Evolutionary conservation across 1,140 invertebrate genomes (phyloP), one percentile per base, ranked within the genome.

Genomic region (Tribolium castaneum): DNA sequence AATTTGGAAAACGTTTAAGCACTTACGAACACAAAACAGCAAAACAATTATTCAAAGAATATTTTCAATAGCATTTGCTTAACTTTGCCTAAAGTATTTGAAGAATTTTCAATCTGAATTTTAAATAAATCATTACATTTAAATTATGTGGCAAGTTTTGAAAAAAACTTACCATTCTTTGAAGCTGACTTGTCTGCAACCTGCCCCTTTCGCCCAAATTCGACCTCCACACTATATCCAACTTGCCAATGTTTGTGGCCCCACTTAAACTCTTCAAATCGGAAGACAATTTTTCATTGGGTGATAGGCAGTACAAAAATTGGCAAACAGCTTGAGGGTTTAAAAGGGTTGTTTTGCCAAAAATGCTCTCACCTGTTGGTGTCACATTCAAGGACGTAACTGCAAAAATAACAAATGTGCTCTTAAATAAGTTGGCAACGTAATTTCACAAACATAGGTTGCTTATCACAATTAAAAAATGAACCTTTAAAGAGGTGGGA

Each of bases 171-270:
- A 95, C 94, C 90, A 96, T 93, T 89, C 97, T 90, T 86, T 97
- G 94, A 35, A 99, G 86, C 84, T 97, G 96, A 88, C 97, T 98
- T 10, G 98, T 99, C 89, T 99, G 98, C 70, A 99, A 89, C 80
- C 97, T 90, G 30, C 98, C 98, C 84, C 95, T 93, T 88, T 99
- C 98, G 6, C 98, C 98, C 78, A 99, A 92, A 88, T 97, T 96
- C 49, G 96, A 97, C 84, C 97, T 91, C 98, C 98, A 99, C 3
- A 98, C 94, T 85, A 99, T 99, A 88, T 99, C 98, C 14, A 99
- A 87, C 88, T 99, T 99, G 1, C 98, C 98, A 83, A 99, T 97
- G 87, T 95, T 96, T 49, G 94, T 97, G 0, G 95, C 92, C 79
- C 93, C 93, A 81, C 93, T 93, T 70, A 97, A 87, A 62, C 93